A percentile compares a stretch with the other conserved stretches of the same genome.
Conservation (phyloP, 1,140 invertebrate species). For the Anoplolepis gracilipes region DNA sequence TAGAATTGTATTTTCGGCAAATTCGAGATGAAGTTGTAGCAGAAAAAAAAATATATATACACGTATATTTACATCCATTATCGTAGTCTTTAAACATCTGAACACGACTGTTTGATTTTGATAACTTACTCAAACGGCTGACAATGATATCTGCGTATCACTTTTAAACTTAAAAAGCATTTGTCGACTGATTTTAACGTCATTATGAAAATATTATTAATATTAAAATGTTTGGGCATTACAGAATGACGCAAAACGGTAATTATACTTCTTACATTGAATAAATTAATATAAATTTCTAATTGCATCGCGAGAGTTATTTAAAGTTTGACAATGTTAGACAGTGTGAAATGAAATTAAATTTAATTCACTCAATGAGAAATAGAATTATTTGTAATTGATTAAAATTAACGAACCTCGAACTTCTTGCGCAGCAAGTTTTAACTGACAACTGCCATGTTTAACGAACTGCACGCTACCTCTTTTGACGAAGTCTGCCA, state of each 20-base stretch:
- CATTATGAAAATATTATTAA: background rate
- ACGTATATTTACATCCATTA: slow-evolving; percentile 39
- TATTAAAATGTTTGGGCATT: background rate
- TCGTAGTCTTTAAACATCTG: slow-evolving; percentile 24
- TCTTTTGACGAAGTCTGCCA: slow-evolving; percentile 82
- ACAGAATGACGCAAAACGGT: background rate
- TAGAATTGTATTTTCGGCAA: background rate
- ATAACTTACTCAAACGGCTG: slow-evolving; percentile 63
- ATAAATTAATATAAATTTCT: background rate
- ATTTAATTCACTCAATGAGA: background rate
- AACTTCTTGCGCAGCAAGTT: slow-evolving; percentile 86
- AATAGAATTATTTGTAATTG: background rate
- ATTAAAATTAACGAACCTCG: slow-evolving; percentile 81
- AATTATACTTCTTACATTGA: background rate
- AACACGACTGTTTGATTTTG: slow-evolving; percentile 60
- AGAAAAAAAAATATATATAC: background rate
- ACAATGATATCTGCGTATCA: slow-evolving; percentile 23
- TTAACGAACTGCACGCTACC: slow-evolving; percentile 83
- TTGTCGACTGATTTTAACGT: background rate
- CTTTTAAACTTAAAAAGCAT: slow-evolving; percentile 31
- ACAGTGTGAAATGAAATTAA: background rate
- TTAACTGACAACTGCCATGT: slow-evolving; percentile 86
- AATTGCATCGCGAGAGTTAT: background rate
- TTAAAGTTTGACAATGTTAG: background rate
- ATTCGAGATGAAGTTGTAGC: background rate